Base-by-base conservation (phyloP, 2,113 vertebrate species). In the Pungitius pungitius region DNA sequence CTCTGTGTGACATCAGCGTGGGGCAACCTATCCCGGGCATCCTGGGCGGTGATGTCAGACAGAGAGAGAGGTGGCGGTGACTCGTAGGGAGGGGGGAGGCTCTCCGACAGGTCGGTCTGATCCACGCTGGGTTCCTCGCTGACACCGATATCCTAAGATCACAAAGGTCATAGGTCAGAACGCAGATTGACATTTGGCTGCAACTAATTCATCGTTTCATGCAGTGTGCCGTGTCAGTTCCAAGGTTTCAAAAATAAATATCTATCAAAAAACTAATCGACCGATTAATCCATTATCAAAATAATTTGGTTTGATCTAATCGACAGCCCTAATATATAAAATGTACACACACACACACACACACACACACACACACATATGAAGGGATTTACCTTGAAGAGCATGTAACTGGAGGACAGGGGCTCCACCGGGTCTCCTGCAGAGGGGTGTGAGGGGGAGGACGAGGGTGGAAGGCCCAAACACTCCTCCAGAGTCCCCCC, bases 391-490 rank as follows among this genome's bases (percentile, higher is more conserved):
- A 52, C 49, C 49, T 95, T 95, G 30, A 95, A 95, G n/a, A 95
- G 88, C 88, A 94, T 92, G 82, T 91, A 95, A 26, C 91, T 95
- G 0, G 93, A 89, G 10, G 91, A 90, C 66, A 94, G 84, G 2
- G 91, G 91, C 78, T 94, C 94, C 22, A 91, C 93, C 0, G 91
- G 30, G 8, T 91, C 90, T 64, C 88, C 90, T 12, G 87, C 87
- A 0, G 91, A 92, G 0, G 91, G 89, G 27, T 86, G 88, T 11
- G 92, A 88, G 1, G 90, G 92, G 0, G 93, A 91, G 26, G 93
- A 89, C 1, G 93, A 89, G n/a, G 92, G 91, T 0, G 94, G 93
- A 72, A 94, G 93, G 64, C 93, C 93, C 65, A 95, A 74, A 75
- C 94, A 95, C 69, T 94, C 93, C 39, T 93, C 91, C 33, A 94